These are phyloP conservation scores for Oreochromis aureus DNA, from an alignment of 2,113 vertebrate species.

Conservation along the genomic window DNA sequence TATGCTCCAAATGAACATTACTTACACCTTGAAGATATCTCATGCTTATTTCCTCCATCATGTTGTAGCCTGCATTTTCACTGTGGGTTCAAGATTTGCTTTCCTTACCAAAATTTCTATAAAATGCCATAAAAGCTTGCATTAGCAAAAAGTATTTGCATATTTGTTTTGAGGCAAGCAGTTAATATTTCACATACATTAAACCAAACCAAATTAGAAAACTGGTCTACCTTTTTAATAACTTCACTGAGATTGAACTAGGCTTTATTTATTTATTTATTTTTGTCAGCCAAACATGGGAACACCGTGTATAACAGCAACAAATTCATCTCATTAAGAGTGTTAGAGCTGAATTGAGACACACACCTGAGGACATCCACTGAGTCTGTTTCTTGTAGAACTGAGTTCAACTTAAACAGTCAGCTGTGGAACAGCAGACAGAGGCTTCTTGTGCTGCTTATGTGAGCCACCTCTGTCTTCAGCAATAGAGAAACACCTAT, in stretches of 20 bases:
- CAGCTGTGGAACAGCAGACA: not conserved
- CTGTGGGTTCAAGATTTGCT: not conserved
- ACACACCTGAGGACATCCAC: not conserved
- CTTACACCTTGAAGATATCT: not conserved
- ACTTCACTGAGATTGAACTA: not conserved
- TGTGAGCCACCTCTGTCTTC: not conserved
- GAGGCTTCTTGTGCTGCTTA: not conserved
- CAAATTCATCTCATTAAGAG: not conserved
- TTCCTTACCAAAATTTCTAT: not conserved
- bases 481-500: not conserved
- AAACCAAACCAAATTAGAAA: not conserved
- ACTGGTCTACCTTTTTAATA: not conserved
- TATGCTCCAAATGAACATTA: not conserved
- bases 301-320: not conserved
- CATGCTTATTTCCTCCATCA: not conserved
- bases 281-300: not conserved
- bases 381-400: not conserved
- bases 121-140: not conserved
- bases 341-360: not conserved
- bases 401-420: not conserved
- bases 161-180: not conserved
- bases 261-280: not conserved
- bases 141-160: not conserved
- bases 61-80: not conserved
- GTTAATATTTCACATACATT: not conserved